phyloP scores from a whole-genome alignment of 2,888 invertebrate species.

The Embidobia sp. region DNA sequence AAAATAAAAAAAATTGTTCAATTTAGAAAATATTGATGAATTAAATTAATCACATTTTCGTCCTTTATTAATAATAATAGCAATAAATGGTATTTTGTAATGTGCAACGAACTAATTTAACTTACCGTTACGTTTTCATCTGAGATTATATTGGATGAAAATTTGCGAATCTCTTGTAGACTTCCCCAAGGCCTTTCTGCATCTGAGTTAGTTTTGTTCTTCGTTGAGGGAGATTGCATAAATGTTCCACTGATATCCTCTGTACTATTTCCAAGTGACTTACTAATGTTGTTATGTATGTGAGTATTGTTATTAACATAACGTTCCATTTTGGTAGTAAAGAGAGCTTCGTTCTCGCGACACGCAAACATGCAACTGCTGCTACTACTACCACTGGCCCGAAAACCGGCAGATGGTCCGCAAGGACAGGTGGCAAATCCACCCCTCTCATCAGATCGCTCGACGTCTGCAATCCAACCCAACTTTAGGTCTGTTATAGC shows the following conservation, averaged over 20 bases:
- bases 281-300: conserved; percentile 27
- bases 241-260: conserved; percentile 76
- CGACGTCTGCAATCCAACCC: conserved; percentile 64
- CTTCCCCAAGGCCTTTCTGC: conserved; percentile 84
- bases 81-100: too few species aligned
- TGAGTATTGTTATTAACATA: conserved; percentile 13
- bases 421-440: conserved; percentile 68
- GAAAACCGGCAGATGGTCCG: conserved; percentile 66
- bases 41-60: too few species aligned
- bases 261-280: conserved; percentile 74
- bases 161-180: conserved; percentile 84
- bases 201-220: conserved; percentile 62
- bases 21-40: too few species aligned
- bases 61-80: too few species aligned
- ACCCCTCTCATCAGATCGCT: conserved; percentile 59
- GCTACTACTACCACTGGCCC: conserved; percentile 34
- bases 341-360: conserved; percentile 46
- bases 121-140: conserved; percentile 20
- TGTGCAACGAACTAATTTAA: too few species aligned
- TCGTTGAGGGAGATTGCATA: conserved; percentile 65
- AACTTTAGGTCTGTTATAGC: conserved; percentile 85
- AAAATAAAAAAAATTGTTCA: background rate
- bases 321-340: conserved; percentile 37
- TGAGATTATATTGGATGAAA: background rate
- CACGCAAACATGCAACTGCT: conserved; percentile 48